phyloP scores from a whole-genome alignment of 92 coral and sea anemone genomes.

The Epizoanthus ramosus region DNA sequence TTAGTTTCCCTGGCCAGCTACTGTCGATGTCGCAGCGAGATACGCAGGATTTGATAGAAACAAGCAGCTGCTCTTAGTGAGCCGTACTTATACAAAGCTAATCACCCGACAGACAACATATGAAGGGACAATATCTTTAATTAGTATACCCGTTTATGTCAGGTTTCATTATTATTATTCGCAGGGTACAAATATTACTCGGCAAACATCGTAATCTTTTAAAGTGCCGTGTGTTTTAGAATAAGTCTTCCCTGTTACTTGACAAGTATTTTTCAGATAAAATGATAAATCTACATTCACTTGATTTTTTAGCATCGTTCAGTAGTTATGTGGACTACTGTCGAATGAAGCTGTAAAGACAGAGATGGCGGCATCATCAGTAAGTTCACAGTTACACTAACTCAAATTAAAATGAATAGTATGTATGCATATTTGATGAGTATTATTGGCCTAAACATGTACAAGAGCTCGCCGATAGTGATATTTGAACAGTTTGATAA shows the following conservation, averaged over 20 bases:
- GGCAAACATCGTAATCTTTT: neutral
- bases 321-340: neutral
- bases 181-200: neutral
- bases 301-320: neutral
- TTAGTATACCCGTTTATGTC: conserved; percentile 20
- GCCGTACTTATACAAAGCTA: conserved; percentile 8
- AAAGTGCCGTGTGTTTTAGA: neutral
- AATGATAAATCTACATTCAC: neutral
- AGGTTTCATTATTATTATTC: conserved; percentile 3
- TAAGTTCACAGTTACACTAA: neutral
- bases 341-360: neutral
- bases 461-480: neutral
- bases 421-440: conserved; percentile 13
- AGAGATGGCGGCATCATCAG: conserved; percentile 7
- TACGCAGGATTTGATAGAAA: neutral
- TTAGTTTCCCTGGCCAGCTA: neutral
- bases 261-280: neutral
- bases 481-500: conserved; percentile 5
- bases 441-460: neutral
- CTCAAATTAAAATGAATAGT: conserved; percentile 13
- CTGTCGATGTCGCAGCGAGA: neutral
- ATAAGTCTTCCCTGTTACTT: neutral
- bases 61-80: neutral
- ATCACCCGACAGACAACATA: conserved; percentile 5
- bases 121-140: neutral